Conservation (phyloP, 2,888 invertebrate species). For the Ormyrus thymus region DNA sequence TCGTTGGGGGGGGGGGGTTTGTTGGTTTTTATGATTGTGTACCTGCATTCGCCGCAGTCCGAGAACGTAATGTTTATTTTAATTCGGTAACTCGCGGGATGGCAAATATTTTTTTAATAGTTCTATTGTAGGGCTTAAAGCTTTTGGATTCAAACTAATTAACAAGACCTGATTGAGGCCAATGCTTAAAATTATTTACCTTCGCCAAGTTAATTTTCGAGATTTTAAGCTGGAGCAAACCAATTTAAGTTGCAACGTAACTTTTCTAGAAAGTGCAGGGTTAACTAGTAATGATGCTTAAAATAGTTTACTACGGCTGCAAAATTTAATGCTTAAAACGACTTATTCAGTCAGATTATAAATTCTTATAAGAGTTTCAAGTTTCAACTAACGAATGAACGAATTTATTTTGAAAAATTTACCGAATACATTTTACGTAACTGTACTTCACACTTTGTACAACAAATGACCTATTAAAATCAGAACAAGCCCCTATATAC, state of each 20-base stretch:
- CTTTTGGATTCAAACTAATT: slow-evolving; percentile 50
- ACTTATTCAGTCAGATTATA: no score
- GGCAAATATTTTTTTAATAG: slow-evolving; percentile 3
- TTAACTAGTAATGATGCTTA: slow-evolving; percentile 29
- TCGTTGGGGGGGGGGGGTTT: not conserved
- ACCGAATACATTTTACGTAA: no score
- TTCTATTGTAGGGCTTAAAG: slow-evolving; percentile 14
- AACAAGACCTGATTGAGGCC: slow-evolving; percentile 48
- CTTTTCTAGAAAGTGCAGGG: slow-evolving; percentile 47
- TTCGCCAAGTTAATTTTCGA: slow-evolving; percentile 37
- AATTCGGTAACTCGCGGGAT: no score
- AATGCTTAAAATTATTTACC: slow-evolving; percentile 55
- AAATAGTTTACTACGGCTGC: slow-evolving; percentile 27
- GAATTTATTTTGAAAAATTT: no score
- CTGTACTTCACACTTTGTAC: no score
- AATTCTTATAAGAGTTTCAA: no score
- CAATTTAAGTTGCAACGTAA: slow-evolving; percentile 72
- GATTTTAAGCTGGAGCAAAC: slow-evolving; percentile 59
- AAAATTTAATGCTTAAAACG: not conserved
- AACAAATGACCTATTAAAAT: no score
- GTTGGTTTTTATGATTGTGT: no score
- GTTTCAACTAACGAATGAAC: no score
- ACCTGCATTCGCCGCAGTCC: no score
- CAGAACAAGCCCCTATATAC: no score
- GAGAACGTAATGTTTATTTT: no score